These are phyloP conservation scores for Myzus persicae DNA, from an alignment of 1,140 invertebrate genomes.

Conservation along the genomic window DNA sequence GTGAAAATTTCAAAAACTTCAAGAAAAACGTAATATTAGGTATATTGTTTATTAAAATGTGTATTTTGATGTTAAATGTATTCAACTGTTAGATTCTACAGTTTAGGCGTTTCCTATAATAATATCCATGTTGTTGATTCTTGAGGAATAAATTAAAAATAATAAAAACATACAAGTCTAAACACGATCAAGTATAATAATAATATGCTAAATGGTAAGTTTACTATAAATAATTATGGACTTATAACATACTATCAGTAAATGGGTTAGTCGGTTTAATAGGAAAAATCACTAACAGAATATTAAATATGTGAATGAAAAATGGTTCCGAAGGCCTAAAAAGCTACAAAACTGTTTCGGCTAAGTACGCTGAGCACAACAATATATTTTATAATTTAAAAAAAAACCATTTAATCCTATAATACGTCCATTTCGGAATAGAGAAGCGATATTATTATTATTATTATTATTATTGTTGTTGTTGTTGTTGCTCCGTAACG, in stretches of 20 bases:
- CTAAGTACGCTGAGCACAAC: neutral
- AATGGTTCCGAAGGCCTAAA: neutral
- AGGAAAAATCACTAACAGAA: too few relatives aligned
- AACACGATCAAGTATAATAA: neutral
- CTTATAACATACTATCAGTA: too few relatives aligned
- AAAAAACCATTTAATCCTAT: neutral
- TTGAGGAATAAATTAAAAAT: neutral
- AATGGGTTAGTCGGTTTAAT: too few relatives aligned
- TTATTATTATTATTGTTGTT: neutral
- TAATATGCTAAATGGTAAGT: too few relatives aligned
- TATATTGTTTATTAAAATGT: too few relatives aligned
- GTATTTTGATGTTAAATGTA: too few relatives aligned
- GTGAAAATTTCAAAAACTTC: too few relatives aligned
- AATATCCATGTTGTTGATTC: too few relatives aligned
- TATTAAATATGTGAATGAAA: neutral
- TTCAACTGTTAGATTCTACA: too few relatives aligned
- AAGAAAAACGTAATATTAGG: too few relatives aligned
- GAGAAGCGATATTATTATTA: neutral
- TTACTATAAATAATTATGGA: too few relatives aligned
- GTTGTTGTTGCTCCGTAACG: neutral
- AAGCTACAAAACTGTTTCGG: neutral
- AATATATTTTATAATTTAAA: neutral
- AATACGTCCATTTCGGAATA: neutral
- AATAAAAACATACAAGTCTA: neutral
- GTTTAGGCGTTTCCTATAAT: too few relatives aligned